Conservation (phyloP, 2,113 vertebrate species). For the Laticauda laticaudata region DNA sequence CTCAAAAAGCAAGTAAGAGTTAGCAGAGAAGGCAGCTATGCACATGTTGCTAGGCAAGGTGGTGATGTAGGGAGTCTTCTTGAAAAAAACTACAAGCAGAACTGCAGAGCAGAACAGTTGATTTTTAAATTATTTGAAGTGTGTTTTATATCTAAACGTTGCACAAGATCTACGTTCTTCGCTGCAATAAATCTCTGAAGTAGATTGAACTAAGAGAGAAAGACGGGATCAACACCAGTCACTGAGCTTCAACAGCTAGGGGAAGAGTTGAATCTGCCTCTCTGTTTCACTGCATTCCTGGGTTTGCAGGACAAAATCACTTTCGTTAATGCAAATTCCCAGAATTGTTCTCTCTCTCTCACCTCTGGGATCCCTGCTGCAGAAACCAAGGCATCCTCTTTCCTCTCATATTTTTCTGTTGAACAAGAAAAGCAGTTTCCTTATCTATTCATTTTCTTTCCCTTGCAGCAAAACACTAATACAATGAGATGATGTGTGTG, state of each 20-base stretch:
- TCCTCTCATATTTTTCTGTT: not conserved
- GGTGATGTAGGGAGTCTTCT: not conserved
- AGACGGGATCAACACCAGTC: not conserved
- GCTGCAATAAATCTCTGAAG: not conserved
- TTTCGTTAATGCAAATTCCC: not conserved
- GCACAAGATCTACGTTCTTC: not conserved
- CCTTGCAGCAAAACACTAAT: not conserved
- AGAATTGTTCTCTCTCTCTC: not conserved
- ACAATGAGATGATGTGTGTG: not conserved
- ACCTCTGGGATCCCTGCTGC: not conserved
- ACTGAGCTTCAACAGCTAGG: not conserved
- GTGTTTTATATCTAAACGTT: not conserved
- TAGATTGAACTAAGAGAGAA: not conserved
- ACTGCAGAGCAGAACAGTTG: not conserved
- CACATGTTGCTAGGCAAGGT: not conserved
- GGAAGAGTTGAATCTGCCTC: not conserved
- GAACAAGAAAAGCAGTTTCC: not conserved
- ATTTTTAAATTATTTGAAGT: not conserved
- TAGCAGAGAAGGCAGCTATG: not conserved
- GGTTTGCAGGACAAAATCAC: not conserved
- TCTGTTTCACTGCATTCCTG: not conserved
- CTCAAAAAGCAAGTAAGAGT: not conserved
- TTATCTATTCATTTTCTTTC: not conserved
- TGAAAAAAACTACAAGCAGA: not conserved
- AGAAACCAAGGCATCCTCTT: not conserved